A percentile compares a stretch with the other conserved stretches of the same genome.
Conservation (phyloP, 2,113 vertebrate species). For the Platycercus adscitus region DNA sequence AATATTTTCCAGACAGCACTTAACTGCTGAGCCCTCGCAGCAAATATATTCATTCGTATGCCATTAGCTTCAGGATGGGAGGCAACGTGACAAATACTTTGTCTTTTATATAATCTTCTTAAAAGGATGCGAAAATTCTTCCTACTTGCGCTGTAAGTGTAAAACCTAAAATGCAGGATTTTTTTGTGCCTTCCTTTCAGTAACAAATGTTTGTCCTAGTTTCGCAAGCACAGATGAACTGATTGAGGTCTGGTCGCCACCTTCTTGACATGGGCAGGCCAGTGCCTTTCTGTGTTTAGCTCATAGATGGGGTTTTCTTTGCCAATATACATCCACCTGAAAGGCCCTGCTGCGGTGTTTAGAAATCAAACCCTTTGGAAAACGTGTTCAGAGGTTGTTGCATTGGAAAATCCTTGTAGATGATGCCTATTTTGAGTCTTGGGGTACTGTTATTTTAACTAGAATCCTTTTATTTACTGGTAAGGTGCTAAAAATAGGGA, state of each 20-base stretch:
- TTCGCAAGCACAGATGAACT: neutral
- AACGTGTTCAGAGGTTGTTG: neutral
- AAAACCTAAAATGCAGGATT: neutral
- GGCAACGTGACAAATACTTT: conserved; percentile 9
- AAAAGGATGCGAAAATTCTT: neutral
- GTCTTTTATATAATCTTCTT: conserved; percentile 9
- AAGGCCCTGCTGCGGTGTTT: neutral
- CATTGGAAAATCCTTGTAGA: neutral
- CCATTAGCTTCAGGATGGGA: conserved; percentile 10
- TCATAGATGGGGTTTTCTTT: neutral
- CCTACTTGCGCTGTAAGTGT: neutral
- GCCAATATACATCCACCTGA: neutral
- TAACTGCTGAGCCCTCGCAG: conserved; percentile 36
- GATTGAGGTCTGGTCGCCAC: neutral
- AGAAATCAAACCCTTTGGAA: neutral
- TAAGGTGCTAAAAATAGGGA: neutral
- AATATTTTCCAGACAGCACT: conserved; percentile 22
- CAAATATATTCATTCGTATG: conserved; percentile 27
- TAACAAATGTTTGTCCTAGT: neutral
- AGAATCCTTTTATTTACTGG: neutral
- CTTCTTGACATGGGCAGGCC: neutral
- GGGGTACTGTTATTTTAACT: neutral
- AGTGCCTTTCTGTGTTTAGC: neutral
- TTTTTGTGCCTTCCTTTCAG: neutral
- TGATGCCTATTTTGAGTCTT: neutral